Base-by-base conservation (phyloP, 2,113 vertebrate genomes). In the Lipophrys pholis region DNA sequence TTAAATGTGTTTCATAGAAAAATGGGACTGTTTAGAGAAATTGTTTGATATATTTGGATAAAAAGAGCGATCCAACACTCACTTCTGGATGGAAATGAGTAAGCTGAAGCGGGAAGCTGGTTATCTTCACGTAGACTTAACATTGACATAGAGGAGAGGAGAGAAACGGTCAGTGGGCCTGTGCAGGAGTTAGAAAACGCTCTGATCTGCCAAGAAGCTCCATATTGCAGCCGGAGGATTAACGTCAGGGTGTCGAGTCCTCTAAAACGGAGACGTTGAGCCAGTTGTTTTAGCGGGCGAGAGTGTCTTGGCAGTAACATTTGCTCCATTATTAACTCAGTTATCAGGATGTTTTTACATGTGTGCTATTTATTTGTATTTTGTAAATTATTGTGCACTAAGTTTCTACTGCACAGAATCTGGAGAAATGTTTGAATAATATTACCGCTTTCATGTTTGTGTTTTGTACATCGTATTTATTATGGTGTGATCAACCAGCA, bases 351-450 rank as follows among this genome's bases (percentile, higher is more conserved):
- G 58, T 30, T 79, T 66, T 21, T 76, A 46, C 8, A 7, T 38
- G 10, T 59, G 38, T 70, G 15, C 35, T 83, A 83, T 89, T 81
- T 90, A 82, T 89, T 84, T 77, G 5, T 5, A 30, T 57, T 58
- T 61, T 73, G 15, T 50, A 56, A 2, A 30, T 30, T 4, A 51
- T 14, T 8, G 35, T 84, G 66, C 80, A 85, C 80, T 89, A 84
- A 82, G 66, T 74, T 79, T 73, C 54, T 61, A 30, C 21, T 30
- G 4, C 21, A 30, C 21, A 4, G 21, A 30, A 30, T 30, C 21
- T 30, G 21, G 21, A 30, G 21, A 30, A 30, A 30, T 30, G 21
- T 30, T 30, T 30, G 21, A 30, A 30, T 30, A 30, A 30, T 30
- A 30, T 30, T 30, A 30, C 21, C 21, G 21, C 21, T 30, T 30